Conservation (phyloP, 2,113 vertebrate species). For the Cololabis saira region DNA sequence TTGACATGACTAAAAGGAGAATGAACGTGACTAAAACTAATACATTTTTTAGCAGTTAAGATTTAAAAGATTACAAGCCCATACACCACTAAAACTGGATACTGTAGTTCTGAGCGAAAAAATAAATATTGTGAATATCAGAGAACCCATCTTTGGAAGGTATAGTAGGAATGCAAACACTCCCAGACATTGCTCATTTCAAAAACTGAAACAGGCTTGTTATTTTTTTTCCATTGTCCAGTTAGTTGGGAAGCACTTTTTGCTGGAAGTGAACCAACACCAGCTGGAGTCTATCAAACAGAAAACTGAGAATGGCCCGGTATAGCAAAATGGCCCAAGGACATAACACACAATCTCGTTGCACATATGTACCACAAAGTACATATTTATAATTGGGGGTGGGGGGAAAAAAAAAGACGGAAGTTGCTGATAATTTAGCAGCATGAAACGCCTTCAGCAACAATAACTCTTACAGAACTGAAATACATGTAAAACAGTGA, state of each 20-base stretch:
- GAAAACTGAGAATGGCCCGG: slow-evolving; percentile 21
- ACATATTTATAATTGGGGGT: too few relatives aligned
- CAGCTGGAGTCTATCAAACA: slow-evolving; percentile 32
- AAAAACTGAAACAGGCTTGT: slow-evolving; percentile 1
- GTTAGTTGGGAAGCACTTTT: slow-evolving; percentile 58
- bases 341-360: too few relatives aligned
- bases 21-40: too few relatives aligned
- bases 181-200: neutral
- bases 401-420: neutral
- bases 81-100: too few relatives aligned
- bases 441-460: neutral
- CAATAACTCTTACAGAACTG: slow-evolving; percentile 1
- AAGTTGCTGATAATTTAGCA: neutral
- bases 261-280: slow-evolving; percentile 40
- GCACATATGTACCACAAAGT: neutral
- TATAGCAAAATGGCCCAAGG: too few relatives aligned
- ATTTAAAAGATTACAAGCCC: too few relatives aligned
- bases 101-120: too few relatives aligned
- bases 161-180: too few relatives aligned
- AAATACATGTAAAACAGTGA: slow-evolving; percentile 3
- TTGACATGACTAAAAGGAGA: too few relatives aligned
- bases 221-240: slow-evolving; percentile 47
- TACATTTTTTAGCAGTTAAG: too few relatives aligned
- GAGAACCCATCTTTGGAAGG: too few relatives aligned
- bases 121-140: too few relatives aligned